A percentile compares a stretch with the other conserved stretches of the same genome.
Evolutionary conservation across 2,113 vertebrate species (phyloP).

Genomic region (Myotis davidii): DNA sequence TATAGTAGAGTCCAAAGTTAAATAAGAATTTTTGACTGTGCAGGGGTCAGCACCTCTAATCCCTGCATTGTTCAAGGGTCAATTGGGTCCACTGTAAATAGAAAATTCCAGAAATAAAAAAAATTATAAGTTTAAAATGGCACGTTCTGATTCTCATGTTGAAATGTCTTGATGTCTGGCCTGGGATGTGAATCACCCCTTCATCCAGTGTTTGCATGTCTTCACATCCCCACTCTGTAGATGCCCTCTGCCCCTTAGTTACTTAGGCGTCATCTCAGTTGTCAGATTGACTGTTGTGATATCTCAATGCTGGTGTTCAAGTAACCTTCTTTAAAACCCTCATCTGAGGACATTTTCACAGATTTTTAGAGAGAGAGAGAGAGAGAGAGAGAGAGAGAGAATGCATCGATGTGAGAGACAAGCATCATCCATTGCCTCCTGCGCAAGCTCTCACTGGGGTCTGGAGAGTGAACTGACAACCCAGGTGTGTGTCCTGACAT

Average conservation of each 20-base stretch:
- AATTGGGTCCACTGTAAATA: background rate
- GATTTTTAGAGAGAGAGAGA: background rate
- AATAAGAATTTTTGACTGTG: background rate
- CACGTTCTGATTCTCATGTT: background rate
- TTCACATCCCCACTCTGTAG: background rate
- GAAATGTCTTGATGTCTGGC: background rate
- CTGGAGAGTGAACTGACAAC: background rate
- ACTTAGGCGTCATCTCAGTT: background rate
- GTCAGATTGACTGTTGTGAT: background rate
- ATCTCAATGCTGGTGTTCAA: background rate
- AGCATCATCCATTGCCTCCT: background rate
- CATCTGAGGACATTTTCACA: background rate
- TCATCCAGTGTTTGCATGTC: background rate
- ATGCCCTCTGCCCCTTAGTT: background rate
- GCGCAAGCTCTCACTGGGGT: too few relatives aligned
- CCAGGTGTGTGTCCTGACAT: background rate
- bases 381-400: background rate
- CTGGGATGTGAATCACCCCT: too few relatives aligned
- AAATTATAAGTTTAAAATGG: background rate
- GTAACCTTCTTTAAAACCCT: background rate
- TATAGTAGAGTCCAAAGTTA: background rate
- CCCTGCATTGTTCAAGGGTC: background rate
- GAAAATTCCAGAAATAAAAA: background rate
- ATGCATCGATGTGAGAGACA: background rate
- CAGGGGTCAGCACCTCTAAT: background rate